A percentile compares a stretch with the other conserved stretches of the same genome.
Conservation (phyloP, 2,797 vertebrate genomes). For the Aythya fuligula region DNA sequence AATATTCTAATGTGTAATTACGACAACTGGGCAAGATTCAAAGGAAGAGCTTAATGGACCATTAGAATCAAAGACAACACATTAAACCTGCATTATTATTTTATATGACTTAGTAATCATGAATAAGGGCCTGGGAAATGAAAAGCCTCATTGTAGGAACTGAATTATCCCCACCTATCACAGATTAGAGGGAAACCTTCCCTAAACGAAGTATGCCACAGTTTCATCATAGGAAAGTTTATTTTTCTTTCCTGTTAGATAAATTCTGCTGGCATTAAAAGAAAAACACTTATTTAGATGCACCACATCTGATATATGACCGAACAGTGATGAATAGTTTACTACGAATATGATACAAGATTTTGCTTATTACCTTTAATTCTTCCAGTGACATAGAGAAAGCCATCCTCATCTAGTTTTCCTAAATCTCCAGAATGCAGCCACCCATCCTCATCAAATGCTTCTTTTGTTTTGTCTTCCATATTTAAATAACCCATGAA, state of each 20-base stretch:
- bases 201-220: background rate
- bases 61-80: background rate
- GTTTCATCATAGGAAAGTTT: background rate
- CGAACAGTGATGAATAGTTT: background rate
- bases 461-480: constrained; percentile 87
- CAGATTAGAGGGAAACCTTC: background rate
- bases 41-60: background rate
- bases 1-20: background rate
- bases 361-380: constrained; percentile 84
- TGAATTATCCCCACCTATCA: background rate
- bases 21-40: background rate
- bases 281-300: background rate
- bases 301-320: background rate
- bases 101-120: background rate
- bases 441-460: constrained; percentile 87
- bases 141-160: background rate
- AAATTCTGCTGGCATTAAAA: background rate
- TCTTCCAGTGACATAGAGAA: constrained; percentile 88
- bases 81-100: background rate
- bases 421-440: constrained; percentile 88
- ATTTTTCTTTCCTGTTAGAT: background rate
- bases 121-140: background rate
- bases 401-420: constrained; percentile 84
- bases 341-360: background rate
- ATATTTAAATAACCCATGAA: constrained; percentile 93